Evolutionary conservation across 2,113 vertebrate genomes (phyloP).

Genomic region (Campylorhamphus procurvoides): DNA sequence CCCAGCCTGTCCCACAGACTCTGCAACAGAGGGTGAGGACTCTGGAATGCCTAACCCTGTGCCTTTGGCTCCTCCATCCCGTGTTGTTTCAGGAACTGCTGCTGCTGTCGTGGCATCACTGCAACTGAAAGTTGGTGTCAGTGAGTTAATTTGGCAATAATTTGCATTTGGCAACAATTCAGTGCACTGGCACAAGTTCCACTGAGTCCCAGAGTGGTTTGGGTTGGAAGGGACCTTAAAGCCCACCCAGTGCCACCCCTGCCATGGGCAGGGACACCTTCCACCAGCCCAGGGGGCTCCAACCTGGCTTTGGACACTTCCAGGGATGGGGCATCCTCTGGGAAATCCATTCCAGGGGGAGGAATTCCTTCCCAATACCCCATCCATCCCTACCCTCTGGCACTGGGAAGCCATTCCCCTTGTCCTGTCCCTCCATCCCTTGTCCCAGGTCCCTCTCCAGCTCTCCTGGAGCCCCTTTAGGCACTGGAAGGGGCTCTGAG

Average conservation of each 20-base stretch:
- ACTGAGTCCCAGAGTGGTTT: not conserved
- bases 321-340: not conserved
- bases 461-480: not conserved
- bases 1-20: not conserved
- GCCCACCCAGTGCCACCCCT: not conserved
- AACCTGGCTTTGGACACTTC: not conserved
- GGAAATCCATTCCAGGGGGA: not conserved
- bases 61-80: not conserved
- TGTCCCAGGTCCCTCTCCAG: not conserved
- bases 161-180: not conserved
- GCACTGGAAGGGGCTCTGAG: not conserved
- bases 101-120: not conserved
- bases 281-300: not conserved
- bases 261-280: not conserved
- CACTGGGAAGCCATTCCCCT: not conserved
- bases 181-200: not conserved
- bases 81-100: not conserved
- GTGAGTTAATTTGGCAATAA: not conserved
- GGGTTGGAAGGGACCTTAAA: not conserved
- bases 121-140: not conserved
- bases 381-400: not conserved
- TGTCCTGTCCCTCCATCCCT: not conserved
- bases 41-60: not conserved
- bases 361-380: not conserved
- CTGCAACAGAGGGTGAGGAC: not conserved